Conservation (phyloP, 2,113 vertebrate species). For the Mesitornis unicolor region DNA sequence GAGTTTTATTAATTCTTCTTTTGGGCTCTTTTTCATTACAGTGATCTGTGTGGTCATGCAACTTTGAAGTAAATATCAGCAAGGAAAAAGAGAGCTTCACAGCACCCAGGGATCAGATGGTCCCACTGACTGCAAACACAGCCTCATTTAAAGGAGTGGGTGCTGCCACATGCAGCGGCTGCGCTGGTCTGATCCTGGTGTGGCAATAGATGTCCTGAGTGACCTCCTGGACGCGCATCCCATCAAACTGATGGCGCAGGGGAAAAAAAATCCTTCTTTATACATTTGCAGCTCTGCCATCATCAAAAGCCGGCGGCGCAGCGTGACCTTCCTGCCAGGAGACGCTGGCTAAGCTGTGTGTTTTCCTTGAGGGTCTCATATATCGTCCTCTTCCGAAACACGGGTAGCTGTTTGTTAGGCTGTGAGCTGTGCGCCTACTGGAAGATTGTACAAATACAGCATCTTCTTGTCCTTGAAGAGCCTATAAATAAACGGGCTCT, state of each 20-base stretch:
- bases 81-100: conserved; percentile 12
- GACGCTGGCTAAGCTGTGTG: neutral
- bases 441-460: conserved; percentile 61
- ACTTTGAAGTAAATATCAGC: conserved; percentile 51
- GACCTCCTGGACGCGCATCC: neutral
- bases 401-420: conserved; percentile 33
- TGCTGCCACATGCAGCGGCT: neutral
- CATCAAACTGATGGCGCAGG: neutral
- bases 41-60: conserved; percentile 1
- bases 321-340: conserved; percentile 13
- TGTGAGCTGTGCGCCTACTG: neutral
- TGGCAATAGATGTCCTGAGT: neutral
- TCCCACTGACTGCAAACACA: neutral
- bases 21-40: conserved; percentile 2
- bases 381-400: neutral
- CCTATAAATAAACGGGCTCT: conserved; percentile 65
- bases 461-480: conserved; percentile 66
- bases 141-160: neutral
- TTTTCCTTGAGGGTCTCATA: conserved; percentile 40
- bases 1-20: conserved; percentile 46
- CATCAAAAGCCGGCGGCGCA: neutral
- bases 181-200: neutral
- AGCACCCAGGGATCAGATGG: conserved; percentile 26
- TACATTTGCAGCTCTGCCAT: neutral
- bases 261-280: neutral